Evolutionary conservation across 2,797 vertebrate genomes (phyloP).

Genomic region (Sciurus vulgaris): DNA sequence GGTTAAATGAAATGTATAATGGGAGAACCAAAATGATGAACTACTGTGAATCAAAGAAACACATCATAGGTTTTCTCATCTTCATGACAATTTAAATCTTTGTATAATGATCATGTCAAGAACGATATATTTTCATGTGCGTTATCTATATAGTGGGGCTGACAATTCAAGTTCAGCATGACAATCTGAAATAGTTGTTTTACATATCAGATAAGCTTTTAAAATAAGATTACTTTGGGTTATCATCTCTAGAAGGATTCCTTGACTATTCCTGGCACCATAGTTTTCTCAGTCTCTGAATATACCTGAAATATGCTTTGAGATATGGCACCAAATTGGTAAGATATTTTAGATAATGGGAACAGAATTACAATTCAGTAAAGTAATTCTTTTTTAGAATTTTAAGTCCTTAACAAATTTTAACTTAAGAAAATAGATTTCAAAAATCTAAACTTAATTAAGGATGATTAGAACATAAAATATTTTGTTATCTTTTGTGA

Average conservation of each 20-base stretch:
- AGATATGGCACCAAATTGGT: not conserved
- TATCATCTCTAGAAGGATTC: slow-evolving; percentile 66
- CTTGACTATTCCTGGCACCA: slow-evolving; percentile 52
- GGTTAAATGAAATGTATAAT: slow-evolving; percentile 85
- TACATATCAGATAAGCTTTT: slow-evolving; percentile 54
- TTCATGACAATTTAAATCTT: slow-evolving; percentile 80
- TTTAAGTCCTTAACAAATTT: not conserved
- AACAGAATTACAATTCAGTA: not conserved
- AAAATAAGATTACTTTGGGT: slow-evolving; percentile 64
- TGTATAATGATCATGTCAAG: slow-evolving; percentile 81
- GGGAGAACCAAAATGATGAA: slow-evolving; percentile 68
- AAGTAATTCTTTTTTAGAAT: not conserved
- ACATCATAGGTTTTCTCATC: slow-evolving; percentile 77
- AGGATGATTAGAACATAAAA: not conserved
- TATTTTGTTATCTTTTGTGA: not conserved
- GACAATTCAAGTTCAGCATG: slow-evolving; percentile 71
- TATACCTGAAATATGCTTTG: slow-evolving; percentile 46
- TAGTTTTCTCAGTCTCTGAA: slow-evolving; percentile 45
- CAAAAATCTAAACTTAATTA: not conserved
- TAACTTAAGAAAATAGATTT: not conserved
- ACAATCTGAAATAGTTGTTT: slow-evolving; percentile 77
- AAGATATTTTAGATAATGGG: not conserved
- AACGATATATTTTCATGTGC: slow-evolving; percentile 77
- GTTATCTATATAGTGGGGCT: slow-evolving; percentile 72
- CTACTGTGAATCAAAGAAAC: slow-evolving; percentile 78